A percentile compares a stretch with the other conserved stretches of the same genome.
Conservation (phyloP, 1,140 invertebrate genomes). For the Bombus confusus region DNA sequence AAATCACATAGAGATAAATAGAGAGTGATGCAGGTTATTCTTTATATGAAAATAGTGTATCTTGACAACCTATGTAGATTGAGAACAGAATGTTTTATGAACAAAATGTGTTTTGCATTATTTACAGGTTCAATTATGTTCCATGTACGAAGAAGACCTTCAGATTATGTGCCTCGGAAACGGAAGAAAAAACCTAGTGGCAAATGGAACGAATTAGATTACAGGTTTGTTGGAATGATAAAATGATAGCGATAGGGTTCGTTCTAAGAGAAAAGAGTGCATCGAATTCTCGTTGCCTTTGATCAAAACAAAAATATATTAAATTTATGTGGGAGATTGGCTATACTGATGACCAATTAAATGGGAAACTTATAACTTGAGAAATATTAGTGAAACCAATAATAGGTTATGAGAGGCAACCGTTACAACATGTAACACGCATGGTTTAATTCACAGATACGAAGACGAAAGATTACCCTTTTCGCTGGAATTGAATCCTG, state of each 20-base stretch:
- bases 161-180: slow-evolving; percentile 93
- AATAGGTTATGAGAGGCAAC: neutral
- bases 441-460: slow-evolving; percentile 63
- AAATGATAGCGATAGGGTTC: neutral
- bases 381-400: neutral
- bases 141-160: slow-evolving; percentile 93
- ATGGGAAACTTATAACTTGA: neutral
- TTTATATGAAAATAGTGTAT: no score
- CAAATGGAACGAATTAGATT: slow-evolving; percentile 82
- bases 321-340: neutral
- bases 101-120: neutral
- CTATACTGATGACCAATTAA: neutral
- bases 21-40: no score
- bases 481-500: slow-evolving; percentile 85
- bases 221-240: slow-evolving; percentile 67
- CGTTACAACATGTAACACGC: neutral
- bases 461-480: slow-evolving; percentile 85
- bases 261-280: neutral
- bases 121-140: slow-evolving; percentile 95
- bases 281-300: neutral
- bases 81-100: no score
- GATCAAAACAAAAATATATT: neutral
- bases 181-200: slow-evolving; percentile 93
- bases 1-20: no score
- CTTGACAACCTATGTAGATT: no score